phyloP scores from a whole-genome alignment of 2,797 vertebrate genomes.

The Coracias cyanogaster region DNA sequence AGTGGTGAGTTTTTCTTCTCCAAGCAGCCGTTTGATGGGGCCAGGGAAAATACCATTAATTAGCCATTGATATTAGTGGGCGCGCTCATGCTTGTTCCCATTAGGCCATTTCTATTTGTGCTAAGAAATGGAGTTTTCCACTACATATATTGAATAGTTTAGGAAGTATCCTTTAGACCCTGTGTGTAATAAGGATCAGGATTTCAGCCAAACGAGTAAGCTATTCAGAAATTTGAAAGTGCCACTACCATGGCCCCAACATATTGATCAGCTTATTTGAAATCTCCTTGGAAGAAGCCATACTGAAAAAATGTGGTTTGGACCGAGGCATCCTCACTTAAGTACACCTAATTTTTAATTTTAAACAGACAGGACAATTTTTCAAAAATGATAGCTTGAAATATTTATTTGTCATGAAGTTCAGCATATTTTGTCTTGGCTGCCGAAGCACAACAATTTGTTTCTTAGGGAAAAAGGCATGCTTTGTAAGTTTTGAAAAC shows the following conservation, averaged over 20 bases:
- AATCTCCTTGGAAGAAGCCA: neutral
- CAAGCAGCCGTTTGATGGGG: fast-evolving
- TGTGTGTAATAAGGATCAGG: neutral
- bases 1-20: neutral
- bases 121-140: neutral
- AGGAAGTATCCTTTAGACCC: neutral
- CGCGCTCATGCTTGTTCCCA: fast-evolving
- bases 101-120: neutral
- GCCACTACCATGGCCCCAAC: neutral
- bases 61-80: neutral
- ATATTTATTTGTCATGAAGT: neutral
- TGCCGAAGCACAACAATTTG: neutral
- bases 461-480: neutral
- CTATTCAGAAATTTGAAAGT: neutral
- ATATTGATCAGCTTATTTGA: neutral
- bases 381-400: neutral
- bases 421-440: neutral
- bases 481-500: neutral
- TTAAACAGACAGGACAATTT: neutral
- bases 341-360: neutral
- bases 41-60: neutral
- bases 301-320: neutral
- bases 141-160: fast-evolving
- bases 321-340: neutral
- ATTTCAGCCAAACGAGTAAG: neutral